Percentiles rank a stretch among this genome's conserved stretches.
These are phyloP conservation scores for Heliconius cydno DNA, from an alignment of 2,888 invertebrate genomes.

Conservation along the genomic window DNA sequence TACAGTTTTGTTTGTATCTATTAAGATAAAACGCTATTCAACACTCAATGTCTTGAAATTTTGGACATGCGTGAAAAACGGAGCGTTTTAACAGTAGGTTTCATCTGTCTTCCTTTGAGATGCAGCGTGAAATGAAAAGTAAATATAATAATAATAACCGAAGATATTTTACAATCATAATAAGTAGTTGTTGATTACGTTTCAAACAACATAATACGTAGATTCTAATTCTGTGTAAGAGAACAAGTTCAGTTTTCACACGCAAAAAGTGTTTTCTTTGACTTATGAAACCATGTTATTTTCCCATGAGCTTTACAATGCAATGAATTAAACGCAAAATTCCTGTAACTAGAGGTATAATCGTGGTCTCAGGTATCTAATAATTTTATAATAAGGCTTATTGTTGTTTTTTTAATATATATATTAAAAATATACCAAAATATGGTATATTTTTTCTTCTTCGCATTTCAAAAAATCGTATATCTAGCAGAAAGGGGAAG, in stretches of 20 bases:
- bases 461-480: no score
- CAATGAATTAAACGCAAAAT: conserved; percentile 7
- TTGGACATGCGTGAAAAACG: neutral
- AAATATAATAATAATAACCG: no score
- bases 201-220: neutral
- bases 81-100: neutral
- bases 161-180: neutral
- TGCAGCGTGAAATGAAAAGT: no score
- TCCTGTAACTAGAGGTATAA: neutral
- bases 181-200: conserved; percentile 5
- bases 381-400: neutral
- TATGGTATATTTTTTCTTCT: no score
- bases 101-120: no score
- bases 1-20: neutral
- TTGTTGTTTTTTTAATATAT: neutral
- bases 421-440: no score
- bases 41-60: neutral
- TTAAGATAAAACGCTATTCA: neutral
- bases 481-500: no score
- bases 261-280: conserved; percentile 13
- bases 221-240: neutral
- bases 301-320: conserved; percentile 25
- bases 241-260: conserved; percentile 18
- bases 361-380: neutral
- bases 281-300: conserved; percentile 15